phyloP scores from a whole-genome alignment of 2,888 invertebrate genomes.

The Melikaiella ostensackeni region DNA sequence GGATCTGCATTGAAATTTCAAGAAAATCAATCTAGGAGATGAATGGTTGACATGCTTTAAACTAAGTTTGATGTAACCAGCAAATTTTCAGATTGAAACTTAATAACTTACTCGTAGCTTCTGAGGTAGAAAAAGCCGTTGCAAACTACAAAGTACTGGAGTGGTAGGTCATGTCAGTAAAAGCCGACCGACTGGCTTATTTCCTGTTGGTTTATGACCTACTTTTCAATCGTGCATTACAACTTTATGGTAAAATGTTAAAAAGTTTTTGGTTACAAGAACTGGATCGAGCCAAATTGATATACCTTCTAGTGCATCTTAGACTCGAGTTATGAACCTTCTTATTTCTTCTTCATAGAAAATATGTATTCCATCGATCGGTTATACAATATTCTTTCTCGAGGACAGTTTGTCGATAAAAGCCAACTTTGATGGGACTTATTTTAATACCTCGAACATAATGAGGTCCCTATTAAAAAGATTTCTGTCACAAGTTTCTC shows the following conservation, averaged over 20 bases:
- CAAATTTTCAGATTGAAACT: constrained; percentile 1
- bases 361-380: not conserved
- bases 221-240: not conserved
- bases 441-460: not conserved
- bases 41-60: constrained; percentile 13
- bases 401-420: constrained; percentile 27
- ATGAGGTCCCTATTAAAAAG: not conserved
- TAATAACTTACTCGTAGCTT: constrained; percentile 16
- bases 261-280: not conserved
- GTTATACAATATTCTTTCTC: not conserved
- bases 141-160: constrained; percentile 14
- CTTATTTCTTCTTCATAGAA: no score
- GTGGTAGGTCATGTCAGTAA: constrained; percentile 24
- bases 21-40: not conserved
- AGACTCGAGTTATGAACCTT: not conserved
- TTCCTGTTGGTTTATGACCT: constrained; percentile 5
- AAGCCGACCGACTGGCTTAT: not conserved
- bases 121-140: constrained; percentile 10
- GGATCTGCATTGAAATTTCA: not conserved
- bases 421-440: not conserved
- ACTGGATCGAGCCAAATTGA: not conserved
- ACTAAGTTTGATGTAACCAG: constrained; percentile 14
- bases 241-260: constrained; percentile 4
- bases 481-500: not conserved
- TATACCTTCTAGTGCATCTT: constrained; percentile 7